These are phyloP conservation scores for Dasyurus viverrinus DNA, from an alignment of 2,113 vertebrate genomes.

Conservation along the genomic window DNA sequence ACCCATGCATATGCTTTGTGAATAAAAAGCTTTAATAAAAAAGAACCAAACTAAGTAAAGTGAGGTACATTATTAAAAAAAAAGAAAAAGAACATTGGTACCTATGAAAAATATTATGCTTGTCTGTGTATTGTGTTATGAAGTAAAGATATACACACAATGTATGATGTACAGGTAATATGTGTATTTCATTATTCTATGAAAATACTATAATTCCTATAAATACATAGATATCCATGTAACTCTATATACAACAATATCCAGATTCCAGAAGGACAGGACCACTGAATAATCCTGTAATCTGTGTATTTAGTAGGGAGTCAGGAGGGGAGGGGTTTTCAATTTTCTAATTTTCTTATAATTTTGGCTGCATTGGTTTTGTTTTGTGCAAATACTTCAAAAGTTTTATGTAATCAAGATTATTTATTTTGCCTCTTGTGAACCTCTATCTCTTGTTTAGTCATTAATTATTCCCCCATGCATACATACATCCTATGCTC, in stretches of 20 bases:
- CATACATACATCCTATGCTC: background rate
- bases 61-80: no score
- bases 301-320: background rate
- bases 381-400: background rate
- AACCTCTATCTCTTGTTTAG: background rate
- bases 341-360: background rate
- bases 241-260: background rate
- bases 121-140: background rate
- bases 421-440: background rate
- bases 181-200: background rate
- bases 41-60: no score
- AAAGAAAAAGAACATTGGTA: no score
- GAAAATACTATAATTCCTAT: background rate
- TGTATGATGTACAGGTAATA: background rate
- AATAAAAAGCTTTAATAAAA: no score
- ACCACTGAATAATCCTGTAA: background rate
- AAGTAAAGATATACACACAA: background rate
- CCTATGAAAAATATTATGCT: background rate
- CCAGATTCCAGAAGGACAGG: background rate
- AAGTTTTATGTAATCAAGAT: background rate
- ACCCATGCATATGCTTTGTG: no score
- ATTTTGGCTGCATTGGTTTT: background rate
- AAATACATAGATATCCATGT: background rate
- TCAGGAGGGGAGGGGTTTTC: background rate
- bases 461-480: background rate